A percentile compares a stretch with the other conserved stretches of the same genome.
Evolutionary conservation across 2,113 vertebrate genomes (phyloP).

Genomic region (Rhombomys opimus): DNA sequence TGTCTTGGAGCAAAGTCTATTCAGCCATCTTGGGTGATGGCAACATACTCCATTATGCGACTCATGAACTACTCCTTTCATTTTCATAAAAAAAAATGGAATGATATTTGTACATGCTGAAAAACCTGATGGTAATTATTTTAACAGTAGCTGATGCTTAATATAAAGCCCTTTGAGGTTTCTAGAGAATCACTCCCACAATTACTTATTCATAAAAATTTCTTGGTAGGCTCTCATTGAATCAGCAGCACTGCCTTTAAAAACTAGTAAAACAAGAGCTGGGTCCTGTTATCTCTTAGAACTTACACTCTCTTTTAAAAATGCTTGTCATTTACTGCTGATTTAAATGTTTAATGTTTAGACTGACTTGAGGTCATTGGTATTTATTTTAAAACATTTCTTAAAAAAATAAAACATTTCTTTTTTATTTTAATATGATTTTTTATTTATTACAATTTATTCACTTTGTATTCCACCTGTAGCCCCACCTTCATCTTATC

Average conservation of each 20-base stretch:
- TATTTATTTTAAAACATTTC: slow-evolving; percentile 24
- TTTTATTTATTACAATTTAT: no score
- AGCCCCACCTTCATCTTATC: no score
- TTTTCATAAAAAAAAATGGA: slow-evolving; percentile 55
- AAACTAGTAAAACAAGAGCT: slow-evolving; percentile 29
- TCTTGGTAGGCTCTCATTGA: slow-evolving; percentile 52
- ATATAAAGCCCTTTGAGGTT: slow-evolving; percentile 65
- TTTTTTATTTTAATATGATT: no score
- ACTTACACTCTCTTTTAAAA: not conserved
- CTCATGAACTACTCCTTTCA: slow-evolving; percentile 24
- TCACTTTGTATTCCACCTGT: no score
- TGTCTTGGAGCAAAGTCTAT: not conserved
- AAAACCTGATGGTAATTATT: slow-evolving; percentile 65
- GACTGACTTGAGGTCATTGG: not conserved
- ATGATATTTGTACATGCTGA: slow-evolving; percentile 7
- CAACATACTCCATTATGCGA: not conserved
- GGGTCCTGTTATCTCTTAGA: not conserved
- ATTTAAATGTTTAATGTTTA: slow-evolving; percentile 31
- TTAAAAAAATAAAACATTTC: not conserved
- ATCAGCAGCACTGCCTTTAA: slow-evolving; percentile 24
- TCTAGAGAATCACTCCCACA: slow-evolving; percentile 66
- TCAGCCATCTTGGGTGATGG: not conserved
- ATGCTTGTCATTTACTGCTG: slow-evolving; percentile 2
- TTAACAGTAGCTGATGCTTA: slow-evolving; percentile 73
- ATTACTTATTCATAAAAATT: slow-evolving; percentile 62